Conservation (phyloP, 2,113 vertebrate species). For the Prionailurus bengalensis region DNA sequence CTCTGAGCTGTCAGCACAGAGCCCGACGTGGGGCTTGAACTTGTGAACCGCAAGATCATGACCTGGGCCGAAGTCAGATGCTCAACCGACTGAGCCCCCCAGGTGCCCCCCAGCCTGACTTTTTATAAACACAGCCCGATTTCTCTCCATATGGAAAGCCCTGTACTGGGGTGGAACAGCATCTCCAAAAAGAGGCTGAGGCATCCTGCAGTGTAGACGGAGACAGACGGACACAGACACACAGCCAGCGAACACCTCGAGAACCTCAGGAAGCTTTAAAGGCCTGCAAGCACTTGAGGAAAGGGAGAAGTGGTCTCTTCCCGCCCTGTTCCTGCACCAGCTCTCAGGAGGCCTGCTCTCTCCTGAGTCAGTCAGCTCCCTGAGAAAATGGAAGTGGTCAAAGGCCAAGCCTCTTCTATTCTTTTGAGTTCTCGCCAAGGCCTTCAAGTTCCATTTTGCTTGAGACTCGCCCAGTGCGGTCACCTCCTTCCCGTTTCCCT, state of each 20-base stretch:
- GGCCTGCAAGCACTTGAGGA: accelerated
- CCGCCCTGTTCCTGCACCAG: accelerated
- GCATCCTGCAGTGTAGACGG: not conserved
- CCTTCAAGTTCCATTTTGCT: not conserved
- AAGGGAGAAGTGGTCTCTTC: not conserved
- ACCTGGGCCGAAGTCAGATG: too few species aligned
- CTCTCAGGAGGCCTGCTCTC: not conserved
- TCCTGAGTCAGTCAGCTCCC: too few species aligned
- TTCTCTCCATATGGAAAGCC: not conserved
- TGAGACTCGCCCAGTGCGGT: not conserved
- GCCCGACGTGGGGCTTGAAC: too few species aligned
- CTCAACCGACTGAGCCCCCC: too few species aligned
- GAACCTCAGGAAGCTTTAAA: not conserved
- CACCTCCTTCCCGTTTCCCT: not conserved
- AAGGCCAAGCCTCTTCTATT: not conserved
- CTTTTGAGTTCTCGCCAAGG: not conserved
- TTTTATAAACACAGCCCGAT: not conserved
- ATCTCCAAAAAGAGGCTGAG: not conserved
- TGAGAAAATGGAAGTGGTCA: not conserved
- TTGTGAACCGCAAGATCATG: too few species aligned
- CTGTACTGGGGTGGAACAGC: not conserved
- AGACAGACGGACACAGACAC: not conserved
- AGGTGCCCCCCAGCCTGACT: not conserved
- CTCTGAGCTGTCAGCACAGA: too few species aligned
- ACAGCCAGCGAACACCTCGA: not conserved